These are phyloP conservation scores for Zaprionus africanus DNA, from an alignment of 1,140 invertebrate species.

Conservation along the genomic window DNA sequence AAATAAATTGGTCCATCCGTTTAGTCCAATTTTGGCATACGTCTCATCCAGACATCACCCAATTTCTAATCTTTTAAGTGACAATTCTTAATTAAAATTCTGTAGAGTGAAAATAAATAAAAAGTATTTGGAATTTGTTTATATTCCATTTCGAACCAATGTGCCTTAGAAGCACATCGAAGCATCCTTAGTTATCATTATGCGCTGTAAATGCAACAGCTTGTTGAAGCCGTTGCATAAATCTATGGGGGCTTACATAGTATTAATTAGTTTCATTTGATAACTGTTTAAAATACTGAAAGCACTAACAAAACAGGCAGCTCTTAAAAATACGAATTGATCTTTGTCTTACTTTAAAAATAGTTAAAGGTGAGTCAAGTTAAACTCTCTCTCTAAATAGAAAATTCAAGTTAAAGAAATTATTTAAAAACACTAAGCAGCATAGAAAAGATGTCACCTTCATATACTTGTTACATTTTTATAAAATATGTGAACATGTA, in stretches of 20 bases:
- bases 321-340: background rate
- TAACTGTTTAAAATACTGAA: background rate
- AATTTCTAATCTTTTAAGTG: background rate
- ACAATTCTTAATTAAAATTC: background rate
- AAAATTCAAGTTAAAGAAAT: no score
- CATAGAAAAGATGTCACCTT: no score
- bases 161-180: background rate
- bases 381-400: no score
- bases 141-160: background rate
- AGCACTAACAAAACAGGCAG: background rate
- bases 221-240: background rate
- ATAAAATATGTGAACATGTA: background rate
- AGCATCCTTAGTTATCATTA: background rate
- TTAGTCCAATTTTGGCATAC: no score
- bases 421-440: no score
- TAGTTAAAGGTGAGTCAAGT: background rate
- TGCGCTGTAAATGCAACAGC: slow-evolving; percentile 12
- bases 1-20: no score
- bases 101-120: no score
- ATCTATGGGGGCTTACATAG: background rate
- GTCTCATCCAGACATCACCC: no score
- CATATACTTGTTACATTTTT: background rate
- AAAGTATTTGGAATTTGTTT: no score
- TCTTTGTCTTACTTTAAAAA: background rate
- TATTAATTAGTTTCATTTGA: slow-evolving; percentile 60